Conservation (phyloP, 2,113 vertebrate genomes). For the Herpailurus yagouaroundi region DNA sequence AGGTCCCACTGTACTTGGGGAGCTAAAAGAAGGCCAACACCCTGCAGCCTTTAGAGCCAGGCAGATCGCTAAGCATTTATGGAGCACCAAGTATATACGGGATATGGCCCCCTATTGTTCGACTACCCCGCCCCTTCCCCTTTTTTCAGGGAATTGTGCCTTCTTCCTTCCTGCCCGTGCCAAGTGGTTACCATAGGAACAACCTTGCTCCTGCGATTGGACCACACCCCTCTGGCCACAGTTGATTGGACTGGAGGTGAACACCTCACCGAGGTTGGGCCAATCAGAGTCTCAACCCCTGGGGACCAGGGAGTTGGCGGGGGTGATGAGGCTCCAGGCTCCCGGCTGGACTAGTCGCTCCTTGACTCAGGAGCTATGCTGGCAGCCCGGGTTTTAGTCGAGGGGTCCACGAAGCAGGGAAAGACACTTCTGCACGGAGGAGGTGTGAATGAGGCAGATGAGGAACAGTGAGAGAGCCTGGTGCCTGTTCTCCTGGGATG, state of each 20-base stretch:
- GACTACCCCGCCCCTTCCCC: not conserved
- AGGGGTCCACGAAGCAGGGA: not conserved
- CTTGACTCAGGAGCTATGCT: not conserved
- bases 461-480: not conserved
- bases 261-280: slow-evolving; percentile 51
- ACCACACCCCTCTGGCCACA: slow-evolving; percentile 48
- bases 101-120: not conserved
- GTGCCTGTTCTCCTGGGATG: not conserved
- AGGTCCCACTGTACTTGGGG: not conserved
- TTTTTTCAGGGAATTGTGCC: not conserved
- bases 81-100: not conserved
- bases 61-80: not conserved
- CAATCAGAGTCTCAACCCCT: slow-evolving; percentile 43
- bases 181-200: slow-evolving; percentile 61
- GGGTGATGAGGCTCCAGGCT: not conserved
- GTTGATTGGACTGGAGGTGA: slow-evolving; percentile 66
- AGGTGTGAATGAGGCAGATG: slow-evolving; percentile 7
- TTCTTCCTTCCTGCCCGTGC: not conserved
- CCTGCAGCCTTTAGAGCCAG: not conserved
- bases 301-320: not conserved
- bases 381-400: not conserved
- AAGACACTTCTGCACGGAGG: not conserved
- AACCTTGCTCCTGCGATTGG: not conserved
- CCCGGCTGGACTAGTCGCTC: not conserved
- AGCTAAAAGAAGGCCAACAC: not conserved